A percentile compares a stretch with the other conserved stretches of the same genome.
phyloP scores from a whole-genome alignment of 2,888 invertebrate genomes.

The Adela reaumurella region DNA sequence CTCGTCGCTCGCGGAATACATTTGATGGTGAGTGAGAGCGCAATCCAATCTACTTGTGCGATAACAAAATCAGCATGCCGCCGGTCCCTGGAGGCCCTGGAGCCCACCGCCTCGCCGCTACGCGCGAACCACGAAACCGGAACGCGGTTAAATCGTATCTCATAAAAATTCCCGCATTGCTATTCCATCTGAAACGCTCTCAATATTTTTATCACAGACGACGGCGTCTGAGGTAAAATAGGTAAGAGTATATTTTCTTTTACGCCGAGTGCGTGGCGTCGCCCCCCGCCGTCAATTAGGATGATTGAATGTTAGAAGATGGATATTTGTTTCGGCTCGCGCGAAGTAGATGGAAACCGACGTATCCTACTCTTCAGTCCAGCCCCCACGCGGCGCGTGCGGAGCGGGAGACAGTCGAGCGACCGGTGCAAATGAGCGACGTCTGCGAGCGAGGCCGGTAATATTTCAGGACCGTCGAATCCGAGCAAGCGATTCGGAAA shows the following conservation, averaged over 20 bases:
- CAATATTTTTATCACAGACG: too few relatives aligned
- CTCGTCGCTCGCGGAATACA: background rate
- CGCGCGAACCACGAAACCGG: too few relatives aligned
- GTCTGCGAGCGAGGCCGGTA: background rate
- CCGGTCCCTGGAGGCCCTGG: too few relatives aligned
- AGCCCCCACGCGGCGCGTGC: too few relatives aligned
- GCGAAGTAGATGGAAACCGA: background rate
- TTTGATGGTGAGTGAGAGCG: background rate
- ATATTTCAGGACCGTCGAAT: constrained; percentile 15
- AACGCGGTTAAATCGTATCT: too few relatives aligned
- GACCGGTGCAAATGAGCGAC: background rate
- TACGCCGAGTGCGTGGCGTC: background rate
- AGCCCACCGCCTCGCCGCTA: too few relatives aligned
- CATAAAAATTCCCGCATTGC: too few relatives aligned
- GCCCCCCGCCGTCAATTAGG: background rate
- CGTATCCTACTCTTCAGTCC: too few relatives aligned
- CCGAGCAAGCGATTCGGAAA: constrained; percentile 48
- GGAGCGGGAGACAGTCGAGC: background rate
- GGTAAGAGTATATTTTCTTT: too few relatives aligned
- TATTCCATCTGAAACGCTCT: too few relatives aligned
- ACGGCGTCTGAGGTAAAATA: too few relatives aligned
- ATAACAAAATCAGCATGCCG: background rate
- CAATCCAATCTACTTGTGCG: background rate
- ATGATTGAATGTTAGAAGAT: background rate
- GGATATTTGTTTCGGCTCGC: background rate